Percentiles rank a stretch among this genome's conserved stretches.
Evolutionary conservation across 2,113 vertebrate genomes (phyloP).

Genomic region (Cyprinodon variegatus): DNA sequence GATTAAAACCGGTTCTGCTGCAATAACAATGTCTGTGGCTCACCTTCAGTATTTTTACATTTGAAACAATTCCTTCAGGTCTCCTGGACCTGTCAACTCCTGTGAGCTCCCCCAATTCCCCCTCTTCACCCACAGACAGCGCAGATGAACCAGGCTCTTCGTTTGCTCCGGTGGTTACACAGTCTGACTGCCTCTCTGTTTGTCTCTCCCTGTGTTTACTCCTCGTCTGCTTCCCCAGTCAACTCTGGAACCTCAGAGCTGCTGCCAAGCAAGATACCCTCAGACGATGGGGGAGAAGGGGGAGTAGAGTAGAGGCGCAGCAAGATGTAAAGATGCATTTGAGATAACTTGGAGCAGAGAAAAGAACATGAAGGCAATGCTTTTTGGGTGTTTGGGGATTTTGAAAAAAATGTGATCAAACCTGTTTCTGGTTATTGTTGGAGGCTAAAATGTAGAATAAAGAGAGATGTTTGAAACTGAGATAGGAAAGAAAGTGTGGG

Average conservation of each 20-base stretch:
- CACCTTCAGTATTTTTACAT: background rate
- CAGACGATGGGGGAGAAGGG: background rate
- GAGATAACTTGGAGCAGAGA: constrained; percentile 7
- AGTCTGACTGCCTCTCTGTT: constrained; percentile 49
- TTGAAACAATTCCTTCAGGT: background rate
- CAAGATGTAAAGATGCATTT: constrained; percentile 3
- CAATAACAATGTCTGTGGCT: background rate
- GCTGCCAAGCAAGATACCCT: constrained; percentile 56
- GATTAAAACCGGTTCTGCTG: background rate
- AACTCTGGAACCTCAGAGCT: constrained; percentile 46
- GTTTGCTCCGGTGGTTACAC: constrained; percentile 44
- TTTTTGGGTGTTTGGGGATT: constrained; percentile 14
- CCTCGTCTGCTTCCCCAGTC: constrained; percentile 52
- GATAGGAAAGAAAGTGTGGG: background rate
- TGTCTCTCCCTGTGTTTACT: constrained; percentile 66
- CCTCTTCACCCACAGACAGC: constrained; percentile 9
- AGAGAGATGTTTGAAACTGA: background rate
- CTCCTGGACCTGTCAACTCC: constrained; percentile 4
- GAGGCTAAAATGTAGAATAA: background rate
- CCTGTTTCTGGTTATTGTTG: constrained; percentile 15
- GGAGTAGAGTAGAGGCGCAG: background rate
- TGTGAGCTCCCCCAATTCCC: background rate
- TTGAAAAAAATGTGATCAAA: constrained; percentile 8
- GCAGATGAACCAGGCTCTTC: constrained; percentile 33
- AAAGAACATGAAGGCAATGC: background rate